These are phyloP conservation scores for Thelaira solivaga DNA, from an alignment of 2,888 invertebrate species.

Conservation along the genomic window DNA sequence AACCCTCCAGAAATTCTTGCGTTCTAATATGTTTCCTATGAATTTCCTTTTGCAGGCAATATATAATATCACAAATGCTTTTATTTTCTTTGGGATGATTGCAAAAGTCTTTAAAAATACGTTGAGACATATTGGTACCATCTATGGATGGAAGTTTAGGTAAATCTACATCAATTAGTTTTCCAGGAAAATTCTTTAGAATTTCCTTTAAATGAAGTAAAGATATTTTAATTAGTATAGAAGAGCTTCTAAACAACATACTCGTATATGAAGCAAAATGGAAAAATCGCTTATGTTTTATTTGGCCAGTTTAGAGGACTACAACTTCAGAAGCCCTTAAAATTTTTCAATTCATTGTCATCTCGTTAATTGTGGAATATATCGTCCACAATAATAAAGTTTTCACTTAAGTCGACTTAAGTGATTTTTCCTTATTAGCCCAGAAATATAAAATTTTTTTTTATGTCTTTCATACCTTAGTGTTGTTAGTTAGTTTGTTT, in stretches of 20 bases:
- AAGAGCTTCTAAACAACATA: no score
- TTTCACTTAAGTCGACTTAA: no score
- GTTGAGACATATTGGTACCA: conserved; percentile 64
- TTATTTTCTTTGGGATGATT: conserved; percentile 67
- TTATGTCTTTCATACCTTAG: conserved; percentile 54
- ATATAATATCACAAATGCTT: conserved; percentile 70
- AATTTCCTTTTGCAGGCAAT: conserved; percentile 82
- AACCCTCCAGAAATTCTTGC: conserved; percentile 84
- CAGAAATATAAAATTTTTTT: no score
- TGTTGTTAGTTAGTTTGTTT: conserved; percentile 77
- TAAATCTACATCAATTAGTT: conserved; percentile 82
- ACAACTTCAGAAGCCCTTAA: no score
- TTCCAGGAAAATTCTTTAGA: conserved; percentile 80
- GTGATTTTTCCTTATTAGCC: no score
- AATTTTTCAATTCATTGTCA: no score
- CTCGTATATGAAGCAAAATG: no score
- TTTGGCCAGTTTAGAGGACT: no score
- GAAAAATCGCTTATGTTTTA: no score
- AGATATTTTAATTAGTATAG: background rate
- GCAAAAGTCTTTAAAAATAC: conserved; percentile 64
- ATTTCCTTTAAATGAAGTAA: conserved; percentile 75
- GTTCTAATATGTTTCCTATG: conserved; percentile 82
- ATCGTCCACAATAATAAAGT: no score
- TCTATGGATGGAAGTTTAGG: conserved; percentile 80
- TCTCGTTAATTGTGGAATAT: no score